A percentile compares a stretch with the other conserved stretches of the same genome.
phyloP scores from a whole-genome alignment of 2,888 invertebrate species.

The Prionchulus punctatus region DNA sequence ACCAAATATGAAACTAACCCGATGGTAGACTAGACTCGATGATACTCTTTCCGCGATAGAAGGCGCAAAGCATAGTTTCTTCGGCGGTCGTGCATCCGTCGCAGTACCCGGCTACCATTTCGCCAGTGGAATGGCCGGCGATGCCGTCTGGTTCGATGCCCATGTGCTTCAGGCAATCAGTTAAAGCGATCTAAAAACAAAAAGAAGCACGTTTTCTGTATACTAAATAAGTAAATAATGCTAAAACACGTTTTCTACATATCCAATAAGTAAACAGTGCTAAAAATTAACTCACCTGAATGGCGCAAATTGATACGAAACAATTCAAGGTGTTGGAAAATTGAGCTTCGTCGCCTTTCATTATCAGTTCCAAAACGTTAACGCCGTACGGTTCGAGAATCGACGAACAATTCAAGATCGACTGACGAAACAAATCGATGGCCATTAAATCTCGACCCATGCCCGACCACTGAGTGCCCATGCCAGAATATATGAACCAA shows the following conservation, averaged over 20 bases:
- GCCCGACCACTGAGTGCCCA: slow-evolving; percentile 94
- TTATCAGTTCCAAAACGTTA: slow-evolving; percentile 62
- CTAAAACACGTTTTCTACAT: neutral
- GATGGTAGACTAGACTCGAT: slow-evolving; percentile 53
- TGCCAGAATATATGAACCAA: slow-evolving; percentile 91
- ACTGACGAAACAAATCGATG: slow-evolving; percentile 60
- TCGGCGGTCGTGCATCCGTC: slow-evolving; percentile 85
- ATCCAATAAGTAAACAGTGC: neutral
- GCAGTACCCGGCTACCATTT: slow-evolving; percentile 86
- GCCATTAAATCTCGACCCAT: slow-evolving; percentile 76
- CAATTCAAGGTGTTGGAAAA: slow-evolving; percentile 73
- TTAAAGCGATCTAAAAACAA: slow-evolving; percentile 57
- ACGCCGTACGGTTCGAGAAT: slow-evolving; percentile 60
- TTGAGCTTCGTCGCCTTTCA: slow-evolving; percentile 54
- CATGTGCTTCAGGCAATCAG: slow-evolving; percentile 57
- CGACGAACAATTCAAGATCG: slow-evolving; percentile 57
- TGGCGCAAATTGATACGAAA: slow-evolving; percentile 81
- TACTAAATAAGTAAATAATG: neutral
- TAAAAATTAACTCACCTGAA: slow-evolving; percentile 48
- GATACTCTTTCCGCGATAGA: slow-evolving; percentile 72
- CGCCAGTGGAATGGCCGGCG: slow-evolving; percentile 81
- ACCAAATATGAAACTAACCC: slow-evolving; percentile 22
- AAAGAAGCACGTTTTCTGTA: neutral
- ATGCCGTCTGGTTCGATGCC: slow-evolving; percentile 80
- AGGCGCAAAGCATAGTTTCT: slow-evolving; percentile 81